Percentiles rank a stretch among this genome's conserved stretches.
These are phyloP conservation scores for Rhegmatorhina hoffmannsi DNA, from an alignment of 2,113 vertebrate genomes.

Conservation along the genomic window DNA sequence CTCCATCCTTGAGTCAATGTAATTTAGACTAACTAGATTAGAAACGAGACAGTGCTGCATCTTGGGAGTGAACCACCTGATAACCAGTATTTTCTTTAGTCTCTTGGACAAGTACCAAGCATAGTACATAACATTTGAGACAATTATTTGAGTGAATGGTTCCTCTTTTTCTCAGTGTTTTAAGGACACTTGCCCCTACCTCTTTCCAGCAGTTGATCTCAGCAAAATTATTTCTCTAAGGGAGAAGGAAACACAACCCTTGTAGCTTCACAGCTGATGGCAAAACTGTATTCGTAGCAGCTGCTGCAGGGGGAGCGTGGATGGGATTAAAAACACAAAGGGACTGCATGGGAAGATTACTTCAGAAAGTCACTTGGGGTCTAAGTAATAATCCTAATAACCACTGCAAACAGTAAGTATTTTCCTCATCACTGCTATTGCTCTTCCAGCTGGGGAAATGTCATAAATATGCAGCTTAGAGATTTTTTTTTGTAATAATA, in stretches of 20 bases:
- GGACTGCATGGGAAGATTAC: slow-evolving; percentile 28
- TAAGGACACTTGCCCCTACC: neutral
- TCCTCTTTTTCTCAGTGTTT: neutral
- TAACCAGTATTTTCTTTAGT: neutral
- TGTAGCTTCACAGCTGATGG: neutral
- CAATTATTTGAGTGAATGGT: neutral
- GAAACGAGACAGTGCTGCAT: neutral
- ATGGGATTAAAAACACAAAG: slow-evolving; percentile 35
- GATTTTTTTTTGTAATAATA: slow-evolving; percentile 28
- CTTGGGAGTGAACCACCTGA: neutral
- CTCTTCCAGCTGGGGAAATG: slow-evolving; percentile 30
- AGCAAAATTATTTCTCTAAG: neutral
- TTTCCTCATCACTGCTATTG: neutral
- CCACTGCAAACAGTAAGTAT: slow-evolving; percentile 27
- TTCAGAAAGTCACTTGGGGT: slow-evolving; percentile 31
- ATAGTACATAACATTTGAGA: neutral
- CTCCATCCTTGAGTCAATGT: neutral
- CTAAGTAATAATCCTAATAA: slow-evolving; percentile 63
- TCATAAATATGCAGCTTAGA: slow-evolving; percentile 17
- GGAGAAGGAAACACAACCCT: neutral
- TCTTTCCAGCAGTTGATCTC: neutral
- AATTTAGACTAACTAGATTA: neutral
- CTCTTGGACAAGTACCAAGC: neutral
- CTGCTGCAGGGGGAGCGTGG: neutral
- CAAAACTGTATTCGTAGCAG: neutral